Percentiles rank a stretch among this genome's conserved stretches.
Conservation (phyloP, 2,888 invertebrate species). For the Patella pellucida region DNA sequence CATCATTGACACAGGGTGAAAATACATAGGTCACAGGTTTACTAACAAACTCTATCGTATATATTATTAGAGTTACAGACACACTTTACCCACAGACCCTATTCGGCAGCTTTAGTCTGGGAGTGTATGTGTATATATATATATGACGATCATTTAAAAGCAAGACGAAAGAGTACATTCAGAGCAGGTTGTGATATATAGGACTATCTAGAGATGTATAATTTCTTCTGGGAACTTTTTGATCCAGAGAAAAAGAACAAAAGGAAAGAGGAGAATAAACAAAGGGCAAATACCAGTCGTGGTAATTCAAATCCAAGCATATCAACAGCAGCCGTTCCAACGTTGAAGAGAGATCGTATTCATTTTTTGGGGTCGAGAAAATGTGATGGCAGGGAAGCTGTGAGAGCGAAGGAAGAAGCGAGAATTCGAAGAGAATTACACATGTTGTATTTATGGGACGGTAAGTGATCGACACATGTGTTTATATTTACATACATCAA, state of each 20-base stretch:
- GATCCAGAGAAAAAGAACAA: constrained; percentile 47
- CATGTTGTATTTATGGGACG: neutral
- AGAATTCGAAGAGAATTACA: neutral
- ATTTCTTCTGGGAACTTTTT: constrained; percentile 57
- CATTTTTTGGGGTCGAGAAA: constrained; percentile 28
- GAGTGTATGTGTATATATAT: too few relatives aligned
- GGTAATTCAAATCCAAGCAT: constrained; percentile 10
- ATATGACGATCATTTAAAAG: too few relatives aligned
- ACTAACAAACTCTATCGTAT: too few relatives aligned
- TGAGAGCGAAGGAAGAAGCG: neutral
- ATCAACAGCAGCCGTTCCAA: constrained; percentile 22
- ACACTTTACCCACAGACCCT: too few relatives aligned
- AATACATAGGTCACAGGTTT: too few relatives aligned
- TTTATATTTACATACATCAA: too few relatives aligned
- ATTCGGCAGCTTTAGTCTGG: too few relatives aligned
- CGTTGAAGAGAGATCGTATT: constrained; percentile 31
- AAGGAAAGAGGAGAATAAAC: constrained; percentile 38
- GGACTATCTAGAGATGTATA: too few relatives aligned
- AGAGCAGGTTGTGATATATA: too few relatives aligned
- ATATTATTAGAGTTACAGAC: too few relatives aligned
- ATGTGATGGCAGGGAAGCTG: constrained; percentile 20
- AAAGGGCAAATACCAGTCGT: constrained; percentile 28
- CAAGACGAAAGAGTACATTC: too few relatives aligned
- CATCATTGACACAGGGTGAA: too few relatives aligned
- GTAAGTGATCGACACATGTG: neutral